phyloP scores from a whole-genome alignment of 2,888 invertebrate genomes.

The Druceiella hillmani region DNA sequence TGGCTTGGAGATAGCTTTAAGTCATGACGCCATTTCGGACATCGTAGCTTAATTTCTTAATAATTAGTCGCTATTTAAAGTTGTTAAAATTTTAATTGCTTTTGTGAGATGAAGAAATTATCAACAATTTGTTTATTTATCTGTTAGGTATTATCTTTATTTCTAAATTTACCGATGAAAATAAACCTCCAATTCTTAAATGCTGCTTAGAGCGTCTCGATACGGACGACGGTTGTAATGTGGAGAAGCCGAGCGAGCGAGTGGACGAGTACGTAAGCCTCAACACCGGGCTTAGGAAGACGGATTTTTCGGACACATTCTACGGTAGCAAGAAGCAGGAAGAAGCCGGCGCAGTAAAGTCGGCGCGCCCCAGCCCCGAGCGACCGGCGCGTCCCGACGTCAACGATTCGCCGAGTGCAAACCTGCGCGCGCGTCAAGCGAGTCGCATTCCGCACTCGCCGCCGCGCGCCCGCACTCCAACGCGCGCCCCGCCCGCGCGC shows the following conservation, averaged over 20 bases:
- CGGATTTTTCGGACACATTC: slow-evolving; percentile 60
- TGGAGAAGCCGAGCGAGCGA: slow-evolving; percentile 35
- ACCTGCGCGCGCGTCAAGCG: slow-evolving; percentile 40
- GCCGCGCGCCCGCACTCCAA: slow-evolving; percentile 36
- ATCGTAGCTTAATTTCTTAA: no score
- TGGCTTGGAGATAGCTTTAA: no score
- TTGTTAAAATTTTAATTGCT: no score
- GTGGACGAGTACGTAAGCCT: slow-evolving; percentile 58
- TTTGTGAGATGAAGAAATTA: no score
- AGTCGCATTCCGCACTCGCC: slow-evolving; percentile 47
- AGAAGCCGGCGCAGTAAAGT: slow-evolving; percentile 34
- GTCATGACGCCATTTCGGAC: no score
- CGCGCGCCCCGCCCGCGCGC: slow-evolving; percentile 34
- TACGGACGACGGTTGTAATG: slow-evolving; percentile 42
- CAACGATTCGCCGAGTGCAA: slow-evolving; percentile 42
- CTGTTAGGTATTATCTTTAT: no score
- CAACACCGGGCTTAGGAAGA: slow-evolving; percentile 65
- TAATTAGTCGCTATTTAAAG: no score
- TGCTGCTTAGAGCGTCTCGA: slow-evolving; percentile 71
- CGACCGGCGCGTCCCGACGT: slow-evolving; percentile 36
- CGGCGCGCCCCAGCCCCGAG: slow-evolving; percentile 40
- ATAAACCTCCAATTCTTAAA: no score
- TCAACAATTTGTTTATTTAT: no score
- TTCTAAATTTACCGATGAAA: no score
- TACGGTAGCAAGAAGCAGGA: slow-evolving; percentile 49